Percentiles rank a stretch among this genome's conserved stretches.
These are phyloP conservation scores for Cyprinodon diabolis DNA, from an alignment of 2,797 vertebrate genomes.

Conservation along the genomic window DNA sequence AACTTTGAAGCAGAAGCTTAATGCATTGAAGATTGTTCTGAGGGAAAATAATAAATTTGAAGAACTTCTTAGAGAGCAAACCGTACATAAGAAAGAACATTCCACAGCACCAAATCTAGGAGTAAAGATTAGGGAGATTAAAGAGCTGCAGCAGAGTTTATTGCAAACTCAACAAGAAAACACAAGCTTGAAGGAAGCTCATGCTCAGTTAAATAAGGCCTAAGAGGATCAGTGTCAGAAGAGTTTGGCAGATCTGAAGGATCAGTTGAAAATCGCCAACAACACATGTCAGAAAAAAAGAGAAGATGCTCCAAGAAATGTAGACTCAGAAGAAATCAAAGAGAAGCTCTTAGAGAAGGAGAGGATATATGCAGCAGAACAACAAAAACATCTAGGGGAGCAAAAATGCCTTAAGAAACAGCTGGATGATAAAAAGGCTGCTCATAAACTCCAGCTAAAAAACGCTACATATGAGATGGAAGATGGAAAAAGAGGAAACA, in stretches of 20 bases:
- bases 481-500: constrained; percentile 87
- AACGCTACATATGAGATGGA: constrained; percentile 84
- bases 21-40: constrained; percentile 81
- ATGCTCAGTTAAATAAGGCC: constrained; percentile 65
- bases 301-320: constrained; percentile 76
- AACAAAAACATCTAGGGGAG: constrained; percentile 78
- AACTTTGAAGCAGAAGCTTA: constrained; percentile 85
- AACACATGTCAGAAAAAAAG: constrained; percentile 76
- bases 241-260: constrained; percentile 75
- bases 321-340: constrained; percentile 74
- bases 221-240: constrained; percentile 74
- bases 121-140: constrained; percentile 77
- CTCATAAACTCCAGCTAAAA: constrained; percentile 80
- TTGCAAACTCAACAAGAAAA: constrained; percentile 78
- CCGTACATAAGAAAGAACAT: constrained; percentile 75
- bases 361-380: constrained; percentile 71
- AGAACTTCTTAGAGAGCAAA: constrained; percentile 73
- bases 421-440: constrained; percentile 76
- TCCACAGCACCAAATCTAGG: constrained; percentile 72
- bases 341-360: constrained; percentile 81
- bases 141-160: constrained; percentile 78
- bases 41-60: constrained; percentile 86
- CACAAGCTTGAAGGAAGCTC: constrained; percentile 68
- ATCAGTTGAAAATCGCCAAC: constrained; percentile 77
- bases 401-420: constrained; percentile 79